These are phyloP conservation scores for Dendropsophus ebraccatus DNA, from an alignment of 2,113 vertebrate genomes.

Conservation along the genomic window DNA sequence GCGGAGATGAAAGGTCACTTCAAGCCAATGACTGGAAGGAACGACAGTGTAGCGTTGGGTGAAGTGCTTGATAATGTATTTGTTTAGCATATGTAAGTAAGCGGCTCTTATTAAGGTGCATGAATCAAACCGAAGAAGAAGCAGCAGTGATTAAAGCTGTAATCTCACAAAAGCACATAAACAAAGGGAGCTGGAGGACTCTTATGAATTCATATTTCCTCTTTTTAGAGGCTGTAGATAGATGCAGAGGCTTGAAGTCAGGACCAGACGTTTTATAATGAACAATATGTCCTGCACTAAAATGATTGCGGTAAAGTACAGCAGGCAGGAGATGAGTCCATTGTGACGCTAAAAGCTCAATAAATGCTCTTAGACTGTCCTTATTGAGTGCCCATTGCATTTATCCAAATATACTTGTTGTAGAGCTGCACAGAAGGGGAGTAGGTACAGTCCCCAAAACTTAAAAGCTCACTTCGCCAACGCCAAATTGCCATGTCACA, in stretches of 20 bases:
- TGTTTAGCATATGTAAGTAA: slow-evolving; percentile 55
- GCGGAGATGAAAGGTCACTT: slow-evolving; percentile 61
- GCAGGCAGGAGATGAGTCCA: not conserved
- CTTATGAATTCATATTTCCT: slow-evolving; percentile 24
- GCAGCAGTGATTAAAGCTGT: slow-evolving; percentile 45
- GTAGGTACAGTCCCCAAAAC: no score
- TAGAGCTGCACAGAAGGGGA: not conserved
- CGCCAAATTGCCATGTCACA: no score
- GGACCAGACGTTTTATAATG: not conserved
- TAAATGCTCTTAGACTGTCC: not conserved
- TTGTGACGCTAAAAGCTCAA: not conserved
- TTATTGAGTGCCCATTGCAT: not conserved
- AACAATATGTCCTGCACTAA: slow-evolving; percentile 4
- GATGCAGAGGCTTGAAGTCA: not conserved
- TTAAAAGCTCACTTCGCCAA: no score
- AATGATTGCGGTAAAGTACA: not conserved
- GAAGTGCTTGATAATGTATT: slow-evolving; percentile 61
- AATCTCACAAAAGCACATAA: slow-evolving; percentile 28
- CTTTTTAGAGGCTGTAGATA: not conserved
- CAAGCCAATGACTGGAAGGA: slow-evolving; percentile 62
- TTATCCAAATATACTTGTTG: not conserved
- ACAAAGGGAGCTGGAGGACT: slow-evolving; percentile 21
- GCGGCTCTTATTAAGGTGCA: slow-evolving; percentile 20
- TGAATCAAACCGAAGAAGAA: not conserved
- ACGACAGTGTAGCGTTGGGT: slow-evolving; percentile 46